Evolutionary conservation across 1,140 invertebrate genomes (phyloP).

Genomic region (Diprion similis): DNA sequence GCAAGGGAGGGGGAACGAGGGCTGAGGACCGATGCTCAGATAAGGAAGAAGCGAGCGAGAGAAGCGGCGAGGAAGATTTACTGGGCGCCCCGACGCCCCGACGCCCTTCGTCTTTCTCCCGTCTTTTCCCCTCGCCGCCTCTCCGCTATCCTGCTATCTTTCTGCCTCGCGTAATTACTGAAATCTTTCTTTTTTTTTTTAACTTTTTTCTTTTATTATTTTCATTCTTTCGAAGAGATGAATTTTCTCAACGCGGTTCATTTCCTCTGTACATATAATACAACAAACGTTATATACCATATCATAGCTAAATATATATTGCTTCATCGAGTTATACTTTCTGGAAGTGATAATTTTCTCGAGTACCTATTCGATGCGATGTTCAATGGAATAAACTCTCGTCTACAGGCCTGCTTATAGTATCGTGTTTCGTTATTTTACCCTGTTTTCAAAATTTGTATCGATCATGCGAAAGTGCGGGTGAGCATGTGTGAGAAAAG

Average conservation of each 20-base stretch:
- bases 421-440: too few species aligned
- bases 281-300: too few species aligned
- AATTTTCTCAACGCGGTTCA: constrained; percentile 2
- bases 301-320: too few species aligned
- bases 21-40: constrained; percentile 28
- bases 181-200: constrained; percentile 23
- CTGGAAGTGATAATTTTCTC: too few species aligned
- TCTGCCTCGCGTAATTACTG: constrained; percentile 35
- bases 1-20: constrained; percentile 9
- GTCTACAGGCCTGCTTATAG: too few species aligned
- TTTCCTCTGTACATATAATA: neutral
- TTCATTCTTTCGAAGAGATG: neutral
- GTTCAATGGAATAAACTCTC: too few species aligned
- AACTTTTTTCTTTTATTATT: too few species aligned
- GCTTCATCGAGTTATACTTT: too few species aligned
- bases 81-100: constrained; percentile 36
- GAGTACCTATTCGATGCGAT: too few species aligned
- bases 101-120: constrained; percentile 35
- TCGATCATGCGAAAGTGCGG: neutral
- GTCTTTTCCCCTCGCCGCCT: constrained; percentile 20
- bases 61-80: constrained; percentile 39
- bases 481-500: neutral
- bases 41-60: constrained; percentile 32
- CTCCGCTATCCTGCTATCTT: neutral
- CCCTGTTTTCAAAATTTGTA: neutral